A percentile compares a stretch with the other conserved stretches of the same genome.
phyloP scores from a whole-genome alignment of 2,113 vertebrate genomes.

The Gopherus evgoodei region DNA sequence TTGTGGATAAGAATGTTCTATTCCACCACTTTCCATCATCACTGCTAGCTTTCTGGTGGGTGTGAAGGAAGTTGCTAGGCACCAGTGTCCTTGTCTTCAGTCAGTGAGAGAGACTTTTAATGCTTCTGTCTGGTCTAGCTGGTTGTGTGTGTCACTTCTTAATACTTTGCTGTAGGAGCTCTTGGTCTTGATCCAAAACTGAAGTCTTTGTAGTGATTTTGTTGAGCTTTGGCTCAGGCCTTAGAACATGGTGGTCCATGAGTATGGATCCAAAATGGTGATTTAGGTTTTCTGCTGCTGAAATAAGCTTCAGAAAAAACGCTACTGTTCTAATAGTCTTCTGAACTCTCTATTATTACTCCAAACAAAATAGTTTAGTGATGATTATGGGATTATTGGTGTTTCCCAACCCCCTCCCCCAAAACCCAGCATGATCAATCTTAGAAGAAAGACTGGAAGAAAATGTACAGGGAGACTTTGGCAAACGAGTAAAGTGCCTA shows the following conservation, averaged over 20 bases:
- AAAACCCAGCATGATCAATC: not conserved
- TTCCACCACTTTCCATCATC: not conserved
- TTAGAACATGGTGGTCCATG: not conserved
- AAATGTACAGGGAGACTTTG: no score
- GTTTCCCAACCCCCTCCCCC: not conserved
- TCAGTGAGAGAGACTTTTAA: not conserved
- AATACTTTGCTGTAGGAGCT: not conserved
- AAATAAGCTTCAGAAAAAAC: not conserved
- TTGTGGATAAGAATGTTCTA: not conserved
- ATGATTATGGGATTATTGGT: constrained; percentile 27
- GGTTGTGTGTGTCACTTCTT: not conserved
- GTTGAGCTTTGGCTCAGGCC: not conserved
- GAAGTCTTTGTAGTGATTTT: not conserved
- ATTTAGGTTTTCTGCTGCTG: not conserved
- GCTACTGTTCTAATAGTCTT: not conserved
- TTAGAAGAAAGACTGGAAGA: not conserved
- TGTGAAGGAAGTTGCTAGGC: not conserved
- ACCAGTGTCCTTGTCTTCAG: not conserved
- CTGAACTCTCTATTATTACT: not conserved
- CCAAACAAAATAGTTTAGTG: constrained; percentile 10
- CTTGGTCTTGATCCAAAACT: not conserved
- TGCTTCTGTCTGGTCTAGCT: not conserved
- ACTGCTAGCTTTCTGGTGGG: not conserved
- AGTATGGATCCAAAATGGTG: constrained; percentile 37
- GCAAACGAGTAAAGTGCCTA: no score